Conservation (phyloP, 2,888 invertebrate genomes). For the Beris chalybata region DNA sequence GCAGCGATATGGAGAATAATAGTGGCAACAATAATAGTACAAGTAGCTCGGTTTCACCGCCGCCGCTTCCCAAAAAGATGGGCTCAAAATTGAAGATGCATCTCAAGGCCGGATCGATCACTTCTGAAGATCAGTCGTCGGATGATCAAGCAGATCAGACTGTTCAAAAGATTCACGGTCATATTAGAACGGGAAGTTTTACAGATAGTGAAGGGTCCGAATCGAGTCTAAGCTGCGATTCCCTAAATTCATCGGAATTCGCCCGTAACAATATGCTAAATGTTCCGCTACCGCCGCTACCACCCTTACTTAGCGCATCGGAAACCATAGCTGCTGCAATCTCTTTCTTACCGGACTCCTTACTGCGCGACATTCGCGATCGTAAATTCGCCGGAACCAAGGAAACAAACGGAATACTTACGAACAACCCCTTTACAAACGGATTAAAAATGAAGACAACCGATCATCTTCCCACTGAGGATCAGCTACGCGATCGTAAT, state of each 20-base stretch:
- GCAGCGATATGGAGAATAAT: slow-evolving; percentile 72
- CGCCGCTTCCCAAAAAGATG: slow-evolving; percentile 69
- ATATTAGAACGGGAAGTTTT: slow-evolving; percentile 58
- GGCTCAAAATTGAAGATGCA: slow-evolving; percentile 52
- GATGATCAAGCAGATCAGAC: slow-evolving; percentile 7
- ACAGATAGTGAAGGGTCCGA: slow-evolving; percentile 66
- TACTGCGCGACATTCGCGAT: slow-evolving; percentile 71
- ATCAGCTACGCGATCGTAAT: slow-evolving; percentile 17
- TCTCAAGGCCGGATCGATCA: slow-evolving; percentile 30
- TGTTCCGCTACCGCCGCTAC: slow-evolving; percentile 31
- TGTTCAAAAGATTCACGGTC: slow-evolving; percentile 10
- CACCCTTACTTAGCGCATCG: slow-evolving; percentile 52
- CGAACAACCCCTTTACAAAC: slow-evolving; percentile 7
- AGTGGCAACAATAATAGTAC: slow-evolving; percentile 38
- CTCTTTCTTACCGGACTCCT: slow-evolving; percentile 66
- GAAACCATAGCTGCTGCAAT: slow-evolving; percentile 46
- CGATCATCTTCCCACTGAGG: neutral
- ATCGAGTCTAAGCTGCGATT: slow-evolving; percentile 80
- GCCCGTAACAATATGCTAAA: slow-evolving; percentile 57
- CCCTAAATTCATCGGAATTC: slow-evolving; percentile 73
- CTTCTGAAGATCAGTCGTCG: slow-evolving; percentile 15
- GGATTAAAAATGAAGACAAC: slow-evolving; percentile 24
- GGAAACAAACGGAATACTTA: slow-evolving; percentile 33
- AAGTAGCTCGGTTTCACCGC: slow-evolving; percentile 54
- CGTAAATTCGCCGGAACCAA: slow-evolving; percentile 59